Percentiles rank a stretch among this genome's conserved stretches.
Conservation (phyloP, 2,797 vertebrate species). For the Enteromius radiatus region DNA sequence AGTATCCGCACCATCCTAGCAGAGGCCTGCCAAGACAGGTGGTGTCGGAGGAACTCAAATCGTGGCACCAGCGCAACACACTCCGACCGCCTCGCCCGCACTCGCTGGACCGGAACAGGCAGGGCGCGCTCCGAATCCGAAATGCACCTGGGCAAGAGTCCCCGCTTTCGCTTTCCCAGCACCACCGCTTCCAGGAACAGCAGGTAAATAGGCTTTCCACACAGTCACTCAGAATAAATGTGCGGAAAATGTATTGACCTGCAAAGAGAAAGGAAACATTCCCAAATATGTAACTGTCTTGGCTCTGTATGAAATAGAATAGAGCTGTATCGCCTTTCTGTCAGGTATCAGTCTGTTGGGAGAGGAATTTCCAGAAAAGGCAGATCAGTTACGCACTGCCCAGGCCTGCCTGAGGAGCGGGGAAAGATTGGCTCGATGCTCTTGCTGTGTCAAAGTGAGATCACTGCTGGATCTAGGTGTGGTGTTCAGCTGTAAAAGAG, state of each 20-base stretch:
- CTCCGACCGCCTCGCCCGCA: constrained; percentile 76
- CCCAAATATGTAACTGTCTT: constrained; percentile 14
- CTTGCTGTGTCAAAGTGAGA: constrained; percentile 32
- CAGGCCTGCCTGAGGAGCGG: constrained; percentile 47
- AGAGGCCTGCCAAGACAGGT: constrained; percentile 75
- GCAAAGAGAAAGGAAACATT: constrained; percentile 11
- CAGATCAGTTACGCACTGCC: constrained; percentile 38
- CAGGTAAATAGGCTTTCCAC: constrained; percentile 48
- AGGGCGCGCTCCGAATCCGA: constrained; percentile 79
- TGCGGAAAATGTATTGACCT: constrained; percentile 8
- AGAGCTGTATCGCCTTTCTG: constrained; percentile 31
- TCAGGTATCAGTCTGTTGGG: constrained; percentile 48
- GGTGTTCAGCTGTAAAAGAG: constrained; percentile 19
- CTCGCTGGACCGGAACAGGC: constrained; percentile 85
- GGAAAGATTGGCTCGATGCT: constrained; percentile 19
- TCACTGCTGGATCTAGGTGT: constrained; percentile 41
- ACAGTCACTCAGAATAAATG: constrained; percentile 17
- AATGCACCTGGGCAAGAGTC: constrained; percentile 66
- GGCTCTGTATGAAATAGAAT: constrained; percentile 10
- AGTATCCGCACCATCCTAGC: constrained; percentile 69
- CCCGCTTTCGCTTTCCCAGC: constrained; percentile 63
- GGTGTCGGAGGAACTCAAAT: constrained; percentile 85
- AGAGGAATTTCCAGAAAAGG: constrained; percentile 46
- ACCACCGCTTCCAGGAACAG: constrained; percentile 70
- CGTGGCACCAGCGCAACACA: constrained; percentile 86